phyloP scores from a whole-genome alignment of 2,888 invertebrate species.

The Idaea aversata region DNA sequence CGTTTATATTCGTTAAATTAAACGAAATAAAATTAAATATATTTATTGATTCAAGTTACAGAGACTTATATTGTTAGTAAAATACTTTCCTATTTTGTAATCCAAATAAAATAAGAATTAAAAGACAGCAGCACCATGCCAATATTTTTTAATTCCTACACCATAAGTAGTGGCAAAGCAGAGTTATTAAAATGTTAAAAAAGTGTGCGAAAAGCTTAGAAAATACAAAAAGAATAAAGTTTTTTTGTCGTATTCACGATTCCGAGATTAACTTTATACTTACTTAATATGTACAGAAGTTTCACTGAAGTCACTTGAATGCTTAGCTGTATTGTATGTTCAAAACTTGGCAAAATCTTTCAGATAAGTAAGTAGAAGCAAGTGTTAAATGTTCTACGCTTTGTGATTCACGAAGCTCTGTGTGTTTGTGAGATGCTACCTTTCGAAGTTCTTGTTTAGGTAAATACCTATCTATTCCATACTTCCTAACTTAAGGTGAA shows the following conservation, averaged over 20 bases:
- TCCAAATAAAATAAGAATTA: too few relatives aligned
- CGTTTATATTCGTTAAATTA: too few relatives aligned
- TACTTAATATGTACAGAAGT: slow-evolving; percentile 39
- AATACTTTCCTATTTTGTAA: too few relatives aligned
- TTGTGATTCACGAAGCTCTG: slow-evolving; percentile 59
- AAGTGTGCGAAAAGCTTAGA: not conserved
- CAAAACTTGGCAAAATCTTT: slow-evolving; percentile 68
- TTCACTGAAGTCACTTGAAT: slow-evolving; percentile 50
- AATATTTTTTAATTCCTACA: too few relatives aligned
- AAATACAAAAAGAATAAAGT: not conserved
- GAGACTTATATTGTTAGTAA: too few relatives aligned
- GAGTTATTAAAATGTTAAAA: too few relatives aligned
- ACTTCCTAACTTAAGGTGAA: slow-evolving; percentile 68
- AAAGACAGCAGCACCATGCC: too few relatives aligned
- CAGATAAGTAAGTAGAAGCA: slow-evolving; percentile 71
- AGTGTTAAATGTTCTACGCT: slow-evolving; percentile 71
- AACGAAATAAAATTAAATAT: too few relatives aligned
- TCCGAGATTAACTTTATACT: slow-evolving; percentile 35
- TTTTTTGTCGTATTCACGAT: not conserved
- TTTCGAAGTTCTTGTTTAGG: slow-evolving; percentile 63
- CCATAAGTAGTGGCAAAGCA: too few relatives aligned
- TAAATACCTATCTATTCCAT: slow-evolving; percentile 34
- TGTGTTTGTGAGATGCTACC: slow-evolving; percentile 53
- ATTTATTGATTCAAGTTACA: too few relatives aligned
- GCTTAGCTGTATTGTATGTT: slow-evolving; percentile 45